These are phyloP conservation scores for Characodon lateralis DNA, from an alignment of 2,797 vertebrate genomes.

Conservation along the genomic window DNA sequence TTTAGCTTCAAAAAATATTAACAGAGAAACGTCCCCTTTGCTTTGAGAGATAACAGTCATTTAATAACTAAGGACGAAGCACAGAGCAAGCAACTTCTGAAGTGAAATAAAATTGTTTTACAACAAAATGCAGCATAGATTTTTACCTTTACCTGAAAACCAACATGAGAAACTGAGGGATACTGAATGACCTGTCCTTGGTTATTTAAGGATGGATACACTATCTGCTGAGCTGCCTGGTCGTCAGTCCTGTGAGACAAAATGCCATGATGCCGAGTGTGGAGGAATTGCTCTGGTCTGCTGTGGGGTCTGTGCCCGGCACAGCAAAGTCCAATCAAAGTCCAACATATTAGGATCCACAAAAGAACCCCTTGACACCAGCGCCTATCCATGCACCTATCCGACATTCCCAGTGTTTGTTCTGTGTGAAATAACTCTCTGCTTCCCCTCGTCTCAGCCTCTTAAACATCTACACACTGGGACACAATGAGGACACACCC, in stretches of 20 bases:
- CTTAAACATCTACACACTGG: conserved; percentile 69
- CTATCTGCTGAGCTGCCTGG: conserved; percentile 55
- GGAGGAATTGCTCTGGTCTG: conserved; percentile 56
- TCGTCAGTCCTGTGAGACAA: conserved; percentile 54
- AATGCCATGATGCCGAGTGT: conserved; percentile 62
- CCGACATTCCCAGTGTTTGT: conserved; percentile 66
- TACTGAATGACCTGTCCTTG: conserved; percentile 53
- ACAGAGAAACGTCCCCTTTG: conserved; percentile 41
- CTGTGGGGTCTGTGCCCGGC: conserved; percentile 68
- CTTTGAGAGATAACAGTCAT: conserved; percentile 44
- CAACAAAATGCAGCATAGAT: neutral
- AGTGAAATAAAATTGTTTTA: neutral
- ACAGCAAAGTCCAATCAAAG: conserved; percentile 76
- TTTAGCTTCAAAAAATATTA: conserved; percentile 24
- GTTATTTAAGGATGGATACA: conserved; percentile 65
- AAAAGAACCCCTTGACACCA: conserved; percentile 43
- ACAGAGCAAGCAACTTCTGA: neutral
- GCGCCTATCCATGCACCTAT: conserved; percentile 42
- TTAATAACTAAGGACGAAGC: neutral
- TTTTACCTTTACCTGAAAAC: conserved; percentile 75
- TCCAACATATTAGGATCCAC: conserved; percentile 74
- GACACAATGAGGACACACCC: conserved; percentile 66
- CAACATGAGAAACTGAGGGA: conserved; percentile 56
- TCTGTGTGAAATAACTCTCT: conserved; percentile 59
- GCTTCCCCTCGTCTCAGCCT: conserved; percentile 66